Conservation (phyloP, 2,113 vertebrate genomes). For the Gobio gobio region DNA sequence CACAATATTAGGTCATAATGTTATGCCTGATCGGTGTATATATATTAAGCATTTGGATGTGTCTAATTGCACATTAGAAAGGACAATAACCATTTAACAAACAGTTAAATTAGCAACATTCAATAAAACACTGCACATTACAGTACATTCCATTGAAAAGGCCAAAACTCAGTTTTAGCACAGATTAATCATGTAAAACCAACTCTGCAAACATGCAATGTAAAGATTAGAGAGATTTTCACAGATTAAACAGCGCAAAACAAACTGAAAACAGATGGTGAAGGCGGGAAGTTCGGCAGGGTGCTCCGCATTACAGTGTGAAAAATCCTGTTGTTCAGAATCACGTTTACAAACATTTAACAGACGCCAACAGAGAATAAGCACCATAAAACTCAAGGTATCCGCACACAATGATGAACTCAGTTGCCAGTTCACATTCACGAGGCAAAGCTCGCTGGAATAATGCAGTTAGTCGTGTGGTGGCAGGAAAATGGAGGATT, state of each 20-base stretch:
- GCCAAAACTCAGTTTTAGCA: neutral
- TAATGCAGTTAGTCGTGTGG: constrained; percentile 5
- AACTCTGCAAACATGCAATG: constrained; percentile 24
- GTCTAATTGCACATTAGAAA: neutral
- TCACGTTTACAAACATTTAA: constrained; percentile 37
- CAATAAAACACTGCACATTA: constrained; percentile 3
- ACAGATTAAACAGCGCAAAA: constrained; percentile 49
- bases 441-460: neutral
- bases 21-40: too few relatives aligned
- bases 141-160: neutral
- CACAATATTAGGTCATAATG: too few relatives aligned
- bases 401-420: neutral
- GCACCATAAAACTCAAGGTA: neutral
- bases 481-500: constrained; percentile 34
- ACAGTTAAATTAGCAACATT: neutral
- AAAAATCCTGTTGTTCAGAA: constrained; percentile 52
- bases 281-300: constrained; percentile 31
- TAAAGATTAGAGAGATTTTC: constrained; percentile 51
- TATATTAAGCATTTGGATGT: too few relatives aligned
- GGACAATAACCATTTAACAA: neutral
- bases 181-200: constrained; percentile 26
- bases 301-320: neutral
- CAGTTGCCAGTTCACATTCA: neutral
- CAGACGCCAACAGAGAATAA: constrained; percentile 14
- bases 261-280: constrained; percentile 60